Percentiles rank a stretch among this genome's conserved stretches.
Evolutionary conservation across 1,140 invertebrate species (phyloP).

Genomic region (Yoshiicerus persimilis): DNA sequence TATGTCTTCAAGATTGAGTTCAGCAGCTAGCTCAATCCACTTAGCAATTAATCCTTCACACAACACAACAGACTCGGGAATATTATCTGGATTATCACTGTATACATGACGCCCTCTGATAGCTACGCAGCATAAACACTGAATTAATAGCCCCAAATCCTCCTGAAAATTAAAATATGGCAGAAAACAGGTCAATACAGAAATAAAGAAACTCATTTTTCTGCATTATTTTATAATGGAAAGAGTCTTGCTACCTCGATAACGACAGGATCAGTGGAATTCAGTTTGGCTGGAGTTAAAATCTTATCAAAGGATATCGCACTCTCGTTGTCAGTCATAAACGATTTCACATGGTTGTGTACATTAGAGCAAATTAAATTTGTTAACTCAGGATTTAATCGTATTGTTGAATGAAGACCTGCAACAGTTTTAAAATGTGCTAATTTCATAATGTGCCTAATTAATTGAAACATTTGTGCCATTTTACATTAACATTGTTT

Average conservation of each 20-base stretch:
- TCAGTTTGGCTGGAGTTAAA: neutral
- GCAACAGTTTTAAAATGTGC: neutral
- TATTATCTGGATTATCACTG: neutral
- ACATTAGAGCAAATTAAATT: conserved; percentile 26
- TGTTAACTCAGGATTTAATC: conserved; percentile 35
- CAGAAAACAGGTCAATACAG: neutral
- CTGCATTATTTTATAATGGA: neutral
- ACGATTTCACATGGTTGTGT: neutral
- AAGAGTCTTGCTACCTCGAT: neutral
- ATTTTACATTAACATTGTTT: no score
- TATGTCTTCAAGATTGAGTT: neutral
- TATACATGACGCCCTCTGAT: neutral
- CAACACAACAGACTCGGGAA: neutral
- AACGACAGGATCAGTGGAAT: neutral
- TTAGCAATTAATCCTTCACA: neutral
- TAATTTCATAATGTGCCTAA: neutral
- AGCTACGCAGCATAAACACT: conserved; percentile 24
- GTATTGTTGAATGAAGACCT: conserved; percentile 28
- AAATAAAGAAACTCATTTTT: neutral
- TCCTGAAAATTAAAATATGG: conserved; percentile 38
- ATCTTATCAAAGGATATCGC: neutral
- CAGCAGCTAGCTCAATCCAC: neutral
- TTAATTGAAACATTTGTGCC: neutral
- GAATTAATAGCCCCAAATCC: conserved; percentile 34
- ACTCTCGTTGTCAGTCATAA: neutral